Conservation (phyloP, 2,797 vertebrate species). For the Mus spretus region DNA sequence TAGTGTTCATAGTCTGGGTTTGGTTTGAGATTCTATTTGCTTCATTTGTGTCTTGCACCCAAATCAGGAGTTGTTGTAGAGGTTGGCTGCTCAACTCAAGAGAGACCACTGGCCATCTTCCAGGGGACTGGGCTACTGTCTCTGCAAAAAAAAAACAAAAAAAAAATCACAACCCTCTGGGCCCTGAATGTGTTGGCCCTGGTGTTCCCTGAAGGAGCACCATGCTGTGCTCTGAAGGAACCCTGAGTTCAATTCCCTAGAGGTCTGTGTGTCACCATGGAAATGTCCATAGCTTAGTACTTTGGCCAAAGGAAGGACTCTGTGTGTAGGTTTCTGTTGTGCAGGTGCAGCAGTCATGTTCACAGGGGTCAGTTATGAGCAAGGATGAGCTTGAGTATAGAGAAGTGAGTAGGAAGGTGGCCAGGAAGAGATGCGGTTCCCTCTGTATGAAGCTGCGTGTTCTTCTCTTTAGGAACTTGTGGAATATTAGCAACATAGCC, state of each 20-base stretch:
- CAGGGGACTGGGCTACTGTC: not conserved
- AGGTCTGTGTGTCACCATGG: not conserved
- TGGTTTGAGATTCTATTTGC: not conserved
- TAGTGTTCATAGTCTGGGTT: not conserved
- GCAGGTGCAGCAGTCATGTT: not conserved
- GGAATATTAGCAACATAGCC: not conserved
- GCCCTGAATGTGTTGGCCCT: not conserved
- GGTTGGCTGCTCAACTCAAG: not conserved
- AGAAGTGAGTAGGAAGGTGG: not conserved
- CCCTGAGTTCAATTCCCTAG: not conserved
- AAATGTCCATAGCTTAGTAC: not conserved
- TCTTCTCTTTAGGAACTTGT: not conserved
- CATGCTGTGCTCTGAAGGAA: not conserved
- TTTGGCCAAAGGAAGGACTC: not conserved
- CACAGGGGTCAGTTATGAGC: not conserved
- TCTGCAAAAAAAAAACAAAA: not conserved
- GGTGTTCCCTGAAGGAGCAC: too few species aligned
- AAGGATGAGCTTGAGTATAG: not conserved
- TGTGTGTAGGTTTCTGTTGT: not conserved
- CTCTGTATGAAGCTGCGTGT: not conserved
- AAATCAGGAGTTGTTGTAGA: not conserved
- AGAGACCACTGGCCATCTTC: not conserved
- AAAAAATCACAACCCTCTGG: not conserved
- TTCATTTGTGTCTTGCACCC: not conserved
- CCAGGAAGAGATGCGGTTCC: not conserved